phyloP scores from a whole-genome alignment of 1,140 invertebrate species.

The Scylla paramamosain region DNA sequence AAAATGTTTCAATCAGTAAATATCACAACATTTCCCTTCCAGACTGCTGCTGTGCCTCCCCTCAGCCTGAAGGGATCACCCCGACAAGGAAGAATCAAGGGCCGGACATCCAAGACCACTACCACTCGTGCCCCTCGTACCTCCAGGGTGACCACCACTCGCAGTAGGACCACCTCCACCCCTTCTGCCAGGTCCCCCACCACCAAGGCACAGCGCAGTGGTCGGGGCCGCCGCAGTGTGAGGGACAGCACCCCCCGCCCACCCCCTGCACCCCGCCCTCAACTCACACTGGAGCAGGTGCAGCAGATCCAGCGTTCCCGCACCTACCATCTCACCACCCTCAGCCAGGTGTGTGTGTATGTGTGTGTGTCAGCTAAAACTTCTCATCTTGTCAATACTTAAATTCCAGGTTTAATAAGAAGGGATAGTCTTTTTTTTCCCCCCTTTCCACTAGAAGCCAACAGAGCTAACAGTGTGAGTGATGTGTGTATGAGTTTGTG shows the following conservation, averaged over 20 bases:
- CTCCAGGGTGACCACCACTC: background rate
- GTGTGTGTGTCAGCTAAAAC: too few species aligned
- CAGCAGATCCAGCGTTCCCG: constrained; percentile 57
- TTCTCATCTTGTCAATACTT: too few species aligned
- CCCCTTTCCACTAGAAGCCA: too few species aligned
- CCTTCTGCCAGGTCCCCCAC: constrained; percentile 33
- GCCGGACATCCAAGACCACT: background rate
- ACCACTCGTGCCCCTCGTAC: constrained; percentile 34
- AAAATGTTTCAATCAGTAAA: too few species aligned
- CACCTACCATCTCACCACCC: constrained; percentile 44
- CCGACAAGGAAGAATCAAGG: background rate
- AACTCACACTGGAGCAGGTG: constrained; percentile 53
- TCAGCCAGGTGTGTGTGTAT: constrained; percentile 34
- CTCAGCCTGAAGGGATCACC: constrained; percentile 59
- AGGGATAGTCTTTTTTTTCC: too few species aligned
- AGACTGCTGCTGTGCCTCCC: constrained; percentile 61
- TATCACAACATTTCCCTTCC: background rate
- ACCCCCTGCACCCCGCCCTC: constrained; percentile 54
- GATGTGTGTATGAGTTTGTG: too few species aligned
- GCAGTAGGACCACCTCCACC: constrained; percentile 16
- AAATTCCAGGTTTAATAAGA: too few species aligned
- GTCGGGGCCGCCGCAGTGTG: constrained; percentile 45
- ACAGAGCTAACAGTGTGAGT: too few species aligned
- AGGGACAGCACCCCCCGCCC: constrained; percentile 49
- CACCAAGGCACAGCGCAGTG: constrained; percentile 38